Base-by-base conservation (phyloP, 2,888 invertebrate genomes). In the Eutolmus rufibarbis region DNA sequence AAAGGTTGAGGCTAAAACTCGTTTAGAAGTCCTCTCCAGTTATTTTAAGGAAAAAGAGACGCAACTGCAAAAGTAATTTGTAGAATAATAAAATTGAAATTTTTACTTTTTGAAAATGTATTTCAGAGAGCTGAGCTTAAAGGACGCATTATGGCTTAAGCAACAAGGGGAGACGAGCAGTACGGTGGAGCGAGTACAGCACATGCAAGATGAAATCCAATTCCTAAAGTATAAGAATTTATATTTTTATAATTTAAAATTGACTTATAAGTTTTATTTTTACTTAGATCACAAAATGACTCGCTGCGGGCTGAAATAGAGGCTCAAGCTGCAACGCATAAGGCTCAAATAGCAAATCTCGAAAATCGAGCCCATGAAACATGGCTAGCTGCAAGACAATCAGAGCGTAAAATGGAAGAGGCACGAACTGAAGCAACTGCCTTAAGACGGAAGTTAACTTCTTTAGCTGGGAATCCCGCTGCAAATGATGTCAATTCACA, bases 21-120 rank as follows among this genome's bases (percentile, higher is more conserved):
- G 97, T 90, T 94, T 98, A 1, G 97, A 97, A 91, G 97, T 98
- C 1, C 93, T 98, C 66, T 96, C 97, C 0, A 96, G 96, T 91
- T 98, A 98, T 92, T 98, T 98, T 93, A 97, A 97, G 91, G 97
- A 98, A 89, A 96, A 97, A 90, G 98, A 98, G 92, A 94, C 95
- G 16, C 96, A 97, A 92, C 93, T 98, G 79, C 95, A 97, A 93
- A 97, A 97, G 96, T 97, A 94, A 85, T 82, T 34, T 78, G 16
- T 51, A 28, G 51, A 88, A 87, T 19, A 34, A 8, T 28, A 12
- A 88, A 74, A 23, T n/a, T 86, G 51, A n/a, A 51, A 81, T 31
- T 19, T 8, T 19, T 81, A 12, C 46, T 78, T 31, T 23, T 76
- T 14, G 1, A 37, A 76, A 76, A 7, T 28, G 1, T 40, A 37